Evolutionary conservation across 2,888 invertebrate species (phyloP).

Genomic region (Melipona beecheii): DNA sequence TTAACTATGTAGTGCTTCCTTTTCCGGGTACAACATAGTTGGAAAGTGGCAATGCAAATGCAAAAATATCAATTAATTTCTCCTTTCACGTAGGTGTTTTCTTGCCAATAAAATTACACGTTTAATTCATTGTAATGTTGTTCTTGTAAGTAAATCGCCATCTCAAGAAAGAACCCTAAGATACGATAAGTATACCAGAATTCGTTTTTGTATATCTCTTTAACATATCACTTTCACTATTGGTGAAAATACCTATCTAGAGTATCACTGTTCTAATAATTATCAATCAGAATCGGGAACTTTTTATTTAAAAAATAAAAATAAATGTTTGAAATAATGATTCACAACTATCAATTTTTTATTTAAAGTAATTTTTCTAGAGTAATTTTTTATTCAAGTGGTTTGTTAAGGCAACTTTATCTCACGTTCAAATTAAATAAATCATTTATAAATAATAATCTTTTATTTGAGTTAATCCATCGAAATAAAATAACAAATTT

Average conservation of each 20-base stretch:
- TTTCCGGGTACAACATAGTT: not conserved
- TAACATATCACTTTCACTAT: constrained; percentile 3
- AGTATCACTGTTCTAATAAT: not conserved
- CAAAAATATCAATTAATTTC: constrained; percentile 1
- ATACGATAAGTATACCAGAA: not conserved
- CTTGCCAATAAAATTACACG: not conserved
- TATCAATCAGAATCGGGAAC: too few relatives aligned
- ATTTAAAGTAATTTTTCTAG: too few relatives aligned
- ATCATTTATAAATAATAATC: too few relatives aligned
- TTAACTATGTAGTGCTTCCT: constrained; percentile 3
- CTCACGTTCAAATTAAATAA: too few relatives aligned
- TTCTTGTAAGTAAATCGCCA: not conserved
- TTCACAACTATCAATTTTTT: too few relatives aligned
- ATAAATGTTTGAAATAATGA: too few relatives aligned
- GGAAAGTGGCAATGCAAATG: not conserved
- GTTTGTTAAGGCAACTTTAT: too few relatives aligned
- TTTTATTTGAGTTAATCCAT: too few relatives aligned
- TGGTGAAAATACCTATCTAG: not conserved
- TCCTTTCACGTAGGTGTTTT: not conserved
- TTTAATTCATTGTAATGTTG: not conserved
- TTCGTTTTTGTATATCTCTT: not conserved
- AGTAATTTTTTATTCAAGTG: too few relatives aligned
- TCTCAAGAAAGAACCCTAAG: not conserved
- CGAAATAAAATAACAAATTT: too few relatives aligned
- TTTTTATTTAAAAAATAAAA: too few relatives aligned